Percentiles rank a stretch among this genome's conserved stretches.
Conservation (phyloP, 2,113 vertebrate species). For the Hypocryptadius cinnamomeus region DNA sequence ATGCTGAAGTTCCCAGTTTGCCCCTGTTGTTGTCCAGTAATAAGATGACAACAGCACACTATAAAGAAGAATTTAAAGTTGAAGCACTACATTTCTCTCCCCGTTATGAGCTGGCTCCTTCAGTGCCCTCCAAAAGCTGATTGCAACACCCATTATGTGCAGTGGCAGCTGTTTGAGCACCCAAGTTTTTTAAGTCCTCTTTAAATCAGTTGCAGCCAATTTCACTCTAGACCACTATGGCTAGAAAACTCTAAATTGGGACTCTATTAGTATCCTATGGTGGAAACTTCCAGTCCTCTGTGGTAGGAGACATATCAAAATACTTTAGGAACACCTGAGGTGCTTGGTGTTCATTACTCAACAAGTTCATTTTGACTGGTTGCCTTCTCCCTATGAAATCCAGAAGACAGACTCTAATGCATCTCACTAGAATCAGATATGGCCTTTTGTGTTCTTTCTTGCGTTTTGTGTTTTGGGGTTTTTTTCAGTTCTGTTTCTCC, state of each 20-base stretch:
- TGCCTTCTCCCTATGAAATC: not conserved
- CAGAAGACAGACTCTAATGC: not conserved
- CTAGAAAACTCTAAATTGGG: not conserved
- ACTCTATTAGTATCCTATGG: not conserved
- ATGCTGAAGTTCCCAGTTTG: not conserved
- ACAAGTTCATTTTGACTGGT: not conserved
- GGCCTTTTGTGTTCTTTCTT: not conserved
- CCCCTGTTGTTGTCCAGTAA: not conserved
- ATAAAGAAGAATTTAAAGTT: not conserved
- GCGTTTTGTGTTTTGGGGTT: not conserved
- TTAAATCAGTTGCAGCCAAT: not conserved
- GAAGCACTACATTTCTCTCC: not conserved
- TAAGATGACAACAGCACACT: not conserved
- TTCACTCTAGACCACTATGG: not conserved
- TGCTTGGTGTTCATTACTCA: not conserved
- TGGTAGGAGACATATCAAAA: not conserved
- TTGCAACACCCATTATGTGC: not conserved
- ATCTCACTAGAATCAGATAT: not conserved
- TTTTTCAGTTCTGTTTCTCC: not conserved
- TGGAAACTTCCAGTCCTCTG: not conserved
- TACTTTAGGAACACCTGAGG: not conserved
- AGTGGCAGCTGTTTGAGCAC: not conserved
- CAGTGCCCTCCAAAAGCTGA: not conserved
- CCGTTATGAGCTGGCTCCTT: accelerated
- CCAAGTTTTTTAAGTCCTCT: not conserved